Base-by-base conservation (phyloP, 2,113 vertebrate species). In the Festucalex cinctus region DNA sequence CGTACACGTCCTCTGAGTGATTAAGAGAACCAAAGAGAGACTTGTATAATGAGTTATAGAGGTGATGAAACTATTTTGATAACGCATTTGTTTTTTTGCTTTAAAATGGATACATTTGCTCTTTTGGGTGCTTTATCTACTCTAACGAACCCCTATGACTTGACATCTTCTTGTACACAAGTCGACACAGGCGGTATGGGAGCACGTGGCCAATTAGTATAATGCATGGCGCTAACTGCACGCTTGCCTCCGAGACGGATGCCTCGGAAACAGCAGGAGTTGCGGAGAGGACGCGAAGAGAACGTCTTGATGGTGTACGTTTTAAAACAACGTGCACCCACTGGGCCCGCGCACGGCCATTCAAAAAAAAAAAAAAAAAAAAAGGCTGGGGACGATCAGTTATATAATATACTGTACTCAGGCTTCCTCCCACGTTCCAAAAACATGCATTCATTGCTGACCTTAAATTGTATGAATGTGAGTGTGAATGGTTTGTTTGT, bases 191-290 rank as follows among this genome's bases (percentile, higher is more conserved):
- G 72, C 28, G 76, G 70, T 73, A 54, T 28, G n/a, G 37, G 68
- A 69, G 72, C 64, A 69, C 44, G 64, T n/a, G 48, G 26, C 63
- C 39, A 79, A 77, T 77, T 80, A 86, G 32, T 36, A 26, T 64
- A 69, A 69, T 60, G 8, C 71, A 74, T 79, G 61, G 61, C 12
- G 51, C 51, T 54, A 14, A 54, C 51, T 4, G 51, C 51, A 26
- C 22, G 3, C 51, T 24, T 24, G 22, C 24, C 51, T 54, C 22
- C 22, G 26, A 14, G 9, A 24, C 24, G 22, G 22, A 28, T 26
- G 22, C 51, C 24, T 54, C 24, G 51, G 22, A 54, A 32, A 54
- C 51, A 26, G 51, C 24, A 26, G 22, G 51, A 54, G 51, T 5
- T 26, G 51, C 48, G 48, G 20, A 51, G 9, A 4, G 20, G n/a